A percentile compares a stretch with the other conserved stretches of the same genome.
These are phyloP conservation scores for Phenganax subtilis DNA, from an alignment of 92 coral and sea anemone genomes.

Conservation along the genomic window DNA sequence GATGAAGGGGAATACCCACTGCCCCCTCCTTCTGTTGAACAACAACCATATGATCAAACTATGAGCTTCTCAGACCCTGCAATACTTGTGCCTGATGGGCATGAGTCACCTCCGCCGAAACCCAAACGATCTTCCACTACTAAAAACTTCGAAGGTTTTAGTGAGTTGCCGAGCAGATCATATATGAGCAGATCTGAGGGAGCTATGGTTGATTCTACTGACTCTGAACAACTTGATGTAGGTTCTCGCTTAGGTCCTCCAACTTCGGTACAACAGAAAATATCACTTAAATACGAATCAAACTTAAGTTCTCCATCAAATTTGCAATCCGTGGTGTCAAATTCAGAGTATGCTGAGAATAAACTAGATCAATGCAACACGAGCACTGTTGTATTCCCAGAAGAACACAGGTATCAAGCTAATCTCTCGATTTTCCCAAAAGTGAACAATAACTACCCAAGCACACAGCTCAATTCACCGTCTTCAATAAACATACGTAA, in stretches of 20 bases:
- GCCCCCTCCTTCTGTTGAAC: neutral
- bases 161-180: neutral
- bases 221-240: neutral
- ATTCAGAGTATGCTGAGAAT: neutral
- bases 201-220: neutral
- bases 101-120: conserved; percentile 13
- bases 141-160: neutral
- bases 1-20: conserved; percentile 20
- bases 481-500: neutral
- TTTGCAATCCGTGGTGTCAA: neutral
- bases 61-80: conserved; percentile 20
- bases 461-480: neutral
- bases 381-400: neutral
- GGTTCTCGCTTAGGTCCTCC: neutral
- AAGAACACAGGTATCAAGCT: neutral
- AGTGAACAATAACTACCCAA: neutral
- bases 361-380: neutral
- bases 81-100: neutral
- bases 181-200: conserved; percentile 8
- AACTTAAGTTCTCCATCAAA: neutral
- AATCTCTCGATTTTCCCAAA: neutral
- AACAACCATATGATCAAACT: neutral
- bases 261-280: neutral
- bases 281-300: neutral
- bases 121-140: conserved; percentile 20